Conservation (phyloP, 1,140 invertebrate genomes). For the Brachionus manjavacas region DNA sequence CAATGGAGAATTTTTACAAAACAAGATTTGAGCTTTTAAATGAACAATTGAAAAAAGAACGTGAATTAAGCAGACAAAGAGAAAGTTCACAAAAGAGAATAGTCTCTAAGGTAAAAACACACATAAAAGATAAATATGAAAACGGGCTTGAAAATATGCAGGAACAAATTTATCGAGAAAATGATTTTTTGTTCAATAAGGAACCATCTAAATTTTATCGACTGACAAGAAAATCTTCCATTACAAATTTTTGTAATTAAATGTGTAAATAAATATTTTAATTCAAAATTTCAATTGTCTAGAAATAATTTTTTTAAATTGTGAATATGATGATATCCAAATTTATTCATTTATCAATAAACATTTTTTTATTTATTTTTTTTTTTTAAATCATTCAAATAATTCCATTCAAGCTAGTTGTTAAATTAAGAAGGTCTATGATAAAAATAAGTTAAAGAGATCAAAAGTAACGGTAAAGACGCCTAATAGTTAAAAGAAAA, state of each 20-base stretch:
- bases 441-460: too few relatives aligned
- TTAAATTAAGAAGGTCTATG: too few relatives aligned
- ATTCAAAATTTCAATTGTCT: neutral
- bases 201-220: neutral
- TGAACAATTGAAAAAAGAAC: neutral
- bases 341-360: too few relatives aligned
- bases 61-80: neutral
- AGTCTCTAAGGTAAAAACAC: slow-evolving; percentile 51
- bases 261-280: neutral
- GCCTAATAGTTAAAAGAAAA: too few relatives aligned
- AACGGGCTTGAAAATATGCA: slow-evolving; percentile 52
- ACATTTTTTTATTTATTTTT: too few relatives aligned
- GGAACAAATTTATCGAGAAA: slow-evolving; percentile 52
- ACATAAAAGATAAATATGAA: slow-evolving; percentile 55
- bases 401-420: too few relatives aligned
- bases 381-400: too few relatives aligned
- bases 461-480: too few relatives aligned
- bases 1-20: slow-evolving; percentile 52
- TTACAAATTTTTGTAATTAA: slow-evolving; percentile 28
- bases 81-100: slow-evolving; percentile 46
- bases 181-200: slow-evolving; percentile 48
- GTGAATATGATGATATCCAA: too few relatives aligned
- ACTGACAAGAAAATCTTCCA: neutral
- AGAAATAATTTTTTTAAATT: neutral
- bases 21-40: slow-evolving; percentile 7